phyloP scores from a whole-genome alignment of 2,888 invertebrate genomes.

The Halictus quadricinctus region DNA sequence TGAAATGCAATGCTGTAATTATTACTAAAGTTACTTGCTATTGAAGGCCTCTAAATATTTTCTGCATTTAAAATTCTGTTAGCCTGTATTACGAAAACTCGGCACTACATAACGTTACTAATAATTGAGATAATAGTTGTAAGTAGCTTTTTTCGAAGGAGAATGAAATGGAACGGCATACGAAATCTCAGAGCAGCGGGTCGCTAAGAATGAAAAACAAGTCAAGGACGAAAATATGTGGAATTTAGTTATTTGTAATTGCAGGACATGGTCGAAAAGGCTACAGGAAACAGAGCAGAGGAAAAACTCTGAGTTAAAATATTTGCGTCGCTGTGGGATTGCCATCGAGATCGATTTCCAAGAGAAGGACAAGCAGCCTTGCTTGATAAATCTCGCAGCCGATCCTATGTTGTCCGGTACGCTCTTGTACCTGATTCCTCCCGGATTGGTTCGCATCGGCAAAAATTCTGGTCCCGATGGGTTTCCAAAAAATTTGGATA shows the following conservation, averaged over 20 bases:
- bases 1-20: not conserved
- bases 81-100: not conserved
- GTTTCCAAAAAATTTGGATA: slow-evolving; percentile 82
- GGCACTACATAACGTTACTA: too few relatives aligned
- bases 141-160: not conserved
- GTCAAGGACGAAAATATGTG: not conserved
- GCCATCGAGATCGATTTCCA: slow-evolving; percentile 83
- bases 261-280: slow-evolving; percentile 83
- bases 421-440: slow-evolving; percentile 83
- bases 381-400: slow-evolving; percentile 86
- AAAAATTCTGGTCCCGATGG: slow-evolving; percentile 59
- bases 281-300: slow-evolving; percentile 83
- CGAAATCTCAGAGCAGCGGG: not conserved
- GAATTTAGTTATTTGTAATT: slow-evolving; percentile 63
- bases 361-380: slow-evolving; percentile 83
- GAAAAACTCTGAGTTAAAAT: slow-evolving; percentile 83
- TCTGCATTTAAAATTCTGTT: not conserved
- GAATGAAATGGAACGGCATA: not conserved
- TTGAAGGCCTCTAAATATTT: not conserved
- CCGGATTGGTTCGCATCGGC: slow-evolving; percentile 83
- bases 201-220: not conserved
- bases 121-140: not conserved
- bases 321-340: slow-evolving; percentile 85
- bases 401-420: slow-evolving; percentile 87
- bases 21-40: not conserved